Evolutionary conservation across 2,113 vertebrate species (phyloP), one percentile per base, ranked within the genome.

Genomic region (Ascaphus truei): DNA sequence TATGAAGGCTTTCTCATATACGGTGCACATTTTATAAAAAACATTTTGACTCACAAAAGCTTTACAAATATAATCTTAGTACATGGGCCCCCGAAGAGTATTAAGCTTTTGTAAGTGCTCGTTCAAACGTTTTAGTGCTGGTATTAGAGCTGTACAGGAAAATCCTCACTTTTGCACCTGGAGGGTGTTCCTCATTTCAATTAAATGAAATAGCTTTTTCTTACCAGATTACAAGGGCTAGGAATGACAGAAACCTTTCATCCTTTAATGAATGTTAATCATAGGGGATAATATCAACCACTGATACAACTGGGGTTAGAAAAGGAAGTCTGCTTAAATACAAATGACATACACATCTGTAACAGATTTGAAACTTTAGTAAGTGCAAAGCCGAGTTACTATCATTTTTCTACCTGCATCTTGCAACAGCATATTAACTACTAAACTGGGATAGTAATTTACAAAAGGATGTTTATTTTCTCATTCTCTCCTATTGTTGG

Each of bases 341-440:
- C 34, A 65, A 53, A 55, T 66, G 26, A 30, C 37, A 66, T 39
- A 26, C 50, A 66, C 63, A 66, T 66, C 50, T 66, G 63, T 51
- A 66, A 41, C 31, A 18, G 16, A 66, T 66, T 66, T 56, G 39
- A 18, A 66, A 43, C 48, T 53, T 26, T 51, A 56, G 50, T 55
- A 66, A 66, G 63, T 66, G 63, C 51, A 66, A 43, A 30, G 34
- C 5, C 43, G 63, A 66, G 50, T 66, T 51, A 66, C 22, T 64
- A 33, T 64, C 47, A 47, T 64, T 16, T 39, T 37, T 48, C 15
- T 39, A 66, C 41, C 33, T 66, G 36, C 50, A 55, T 37, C 22
- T 66, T 55, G 55, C 55, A 53, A 31, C 63, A 55, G 63, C 50
- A 56, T 30, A 55, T 55, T 34, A 56, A 41, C 33, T 55, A 39